A percentile compares a stretch with the other conserved stretches of the same genome.
Evolutionary conservation across 2,888 invertebrate species (phyloP).

Genomic region (Andrena fulva): DNA sequence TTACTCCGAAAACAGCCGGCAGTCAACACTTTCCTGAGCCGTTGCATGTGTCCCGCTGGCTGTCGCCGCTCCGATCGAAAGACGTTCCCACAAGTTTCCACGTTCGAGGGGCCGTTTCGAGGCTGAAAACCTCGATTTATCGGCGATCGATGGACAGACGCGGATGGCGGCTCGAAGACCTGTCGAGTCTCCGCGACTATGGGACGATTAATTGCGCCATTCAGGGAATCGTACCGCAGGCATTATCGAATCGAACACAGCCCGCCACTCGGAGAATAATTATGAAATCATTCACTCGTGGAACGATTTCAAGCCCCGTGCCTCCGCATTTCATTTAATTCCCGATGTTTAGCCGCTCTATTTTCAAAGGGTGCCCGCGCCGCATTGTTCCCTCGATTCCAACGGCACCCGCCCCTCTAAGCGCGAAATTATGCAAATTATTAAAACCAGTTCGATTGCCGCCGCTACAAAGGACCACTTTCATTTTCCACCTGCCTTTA

Average conservation of each 20-base stretch:
- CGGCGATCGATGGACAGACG: constrained; percentile 1
- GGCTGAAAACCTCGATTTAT: neutral
- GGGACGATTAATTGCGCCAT: constrained; percentile 60
- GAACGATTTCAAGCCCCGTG: constrained; percentile 57
- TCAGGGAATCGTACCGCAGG: constrained; percentile 52
- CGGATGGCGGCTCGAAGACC: constrained; percentile 22
- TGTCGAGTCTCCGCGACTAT: constrained; percentile 1
- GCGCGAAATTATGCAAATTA: constrained; percentile 43
- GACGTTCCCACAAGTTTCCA: constrained; percentile 16
- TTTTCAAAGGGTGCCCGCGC: constrained; percentile 58
- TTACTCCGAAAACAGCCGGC: constrained; percentile 82
- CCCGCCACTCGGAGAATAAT: constrained; percentile 62
- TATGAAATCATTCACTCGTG: constrained; percentile 66
- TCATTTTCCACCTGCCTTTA: neutral
- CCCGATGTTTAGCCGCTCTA: constrained; percentile 58
- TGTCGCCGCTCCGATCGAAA: constrained; percentile 4
- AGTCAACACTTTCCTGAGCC: constrained; percentile 83
- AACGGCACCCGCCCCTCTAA: constrained; percentile 15
- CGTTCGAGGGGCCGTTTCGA: neutral
- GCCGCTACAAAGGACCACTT: neutral
- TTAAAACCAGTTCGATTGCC: constrained; percentile 15
- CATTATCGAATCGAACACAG: constrained; percentile 56
- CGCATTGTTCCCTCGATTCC: constrained; percentile 50
- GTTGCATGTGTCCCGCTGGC: constrained; percentile 75
- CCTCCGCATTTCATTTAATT: constrained; percentile 61